Conservation (phyloP, 2,113 vertebrate genomes). For the Malurus alboscapulatus region DNA sequence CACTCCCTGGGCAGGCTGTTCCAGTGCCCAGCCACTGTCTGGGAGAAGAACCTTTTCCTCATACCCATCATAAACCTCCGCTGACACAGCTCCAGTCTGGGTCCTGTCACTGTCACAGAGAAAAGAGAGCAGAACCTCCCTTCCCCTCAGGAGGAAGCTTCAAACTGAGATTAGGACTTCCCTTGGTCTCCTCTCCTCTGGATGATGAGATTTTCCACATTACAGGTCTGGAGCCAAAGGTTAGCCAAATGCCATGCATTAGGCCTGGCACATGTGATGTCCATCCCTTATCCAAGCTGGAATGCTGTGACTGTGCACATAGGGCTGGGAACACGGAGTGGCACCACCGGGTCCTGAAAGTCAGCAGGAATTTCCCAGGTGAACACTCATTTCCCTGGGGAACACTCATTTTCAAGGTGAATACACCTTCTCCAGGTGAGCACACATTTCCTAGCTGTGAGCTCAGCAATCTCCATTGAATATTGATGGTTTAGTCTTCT, state of each 20-base stretch:
- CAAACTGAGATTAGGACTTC: background rate
- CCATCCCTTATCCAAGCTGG: no score
- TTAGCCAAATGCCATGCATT: accelerated
- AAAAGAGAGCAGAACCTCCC: background rate
- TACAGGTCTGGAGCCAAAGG: background rate
- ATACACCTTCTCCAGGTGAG: background rate
- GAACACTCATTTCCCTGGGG: background rate
- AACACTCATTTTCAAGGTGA: background rate
- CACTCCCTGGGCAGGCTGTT: background rate
- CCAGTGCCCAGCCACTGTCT: background rate
- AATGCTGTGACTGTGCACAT: accelerated
- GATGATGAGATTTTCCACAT: background rate
- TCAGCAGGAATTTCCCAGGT: background rate
- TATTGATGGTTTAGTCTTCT: background rate
- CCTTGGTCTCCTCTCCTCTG: background rate
- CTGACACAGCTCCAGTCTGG: background rate
- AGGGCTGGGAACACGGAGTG: background rate
- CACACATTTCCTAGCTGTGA: background rate
- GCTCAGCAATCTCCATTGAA: accelerated
- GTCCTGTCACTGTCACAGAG: background rate
- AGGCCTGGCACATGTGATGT: background rate
- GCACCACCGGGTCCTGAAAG: background rate
- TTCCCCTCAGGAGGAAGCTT: background rate
- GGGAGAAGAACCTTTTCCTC: background rate
- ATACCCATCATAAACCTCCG: background rate